These are phyloP conservation scores for Heliocidaris erythrogramma DNA, from an alignment of 35 echinoderm and acorn worm genomes.

Conservation along the genomic window DNA sequence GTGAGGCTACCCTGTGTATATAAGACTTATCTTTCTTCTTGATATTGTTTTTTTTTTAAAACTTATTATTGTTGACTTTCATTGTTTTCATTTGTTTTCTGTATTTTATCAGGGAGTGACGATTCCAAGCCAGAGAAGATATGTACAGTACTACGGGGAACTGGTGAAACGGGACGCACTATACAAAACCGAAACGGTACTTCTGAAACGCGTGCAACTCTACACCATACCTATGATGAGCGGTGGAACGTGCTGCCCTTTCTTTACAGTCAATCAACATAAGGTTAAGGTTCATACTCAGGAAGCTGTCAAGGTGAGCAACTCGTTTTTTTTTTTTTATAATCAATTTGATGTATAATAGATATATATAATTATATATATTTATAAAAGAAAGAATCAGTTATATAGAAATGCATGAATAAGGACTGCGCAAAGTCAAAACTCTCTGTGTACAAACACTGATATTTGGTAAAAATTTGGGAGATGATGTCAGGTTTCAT, in stretches of 20 bases:
- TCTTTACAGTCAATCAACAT: slow-evolving; percentile 92
- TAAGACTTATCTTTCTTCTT: too few species aligned
- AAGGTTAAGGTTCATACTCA: slow-evolving; percentile 92
- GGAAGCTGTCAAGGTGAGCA: slow-evolving; percentile 87
- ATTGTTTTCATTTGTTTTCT: background rate
- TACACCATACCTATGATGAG: slow-evolving; percentile 95
- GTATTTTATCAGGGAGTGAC: slow-evolving; percentile 78
- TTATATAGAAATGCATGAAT: too few species aligned
- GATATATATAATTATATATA: too few species aligned
- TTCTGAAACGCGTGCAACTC: slow-evolving; percentile 85
- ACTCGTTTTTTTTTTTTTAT: background rate
- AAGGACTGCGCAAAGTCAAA: too few species aligned
- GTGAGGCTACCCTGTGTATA: too few species aligned
- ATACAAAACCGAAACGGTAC: slow-evolving; percentile 73
- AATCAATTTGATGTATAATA: background rate
- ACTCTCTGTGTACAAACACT: too few species aligned
- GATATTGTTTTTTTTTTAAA: too few species aligned
- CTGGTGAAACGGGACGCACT: slow-evolving; percentile 54
- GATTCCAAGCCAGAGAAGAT: slow-evolving; percentile 96
- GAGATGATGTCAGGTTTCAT: too few species aligned
- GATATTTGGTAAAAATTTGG: too few species aligned
- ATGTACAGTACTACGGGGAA: slow-evolving; percentile 98
- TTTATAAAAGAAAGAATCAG: too few species aligned
- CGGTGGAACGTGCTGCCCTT: slow-evolving; percentile 85
- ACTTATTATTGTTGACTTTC: too few species aligned